Percentiles rank a stretch among this genome's conserved stretches.
Conservation (phyloP, 2,797 vertebrate species). For the Rhinogobio ventralis region DNA sequence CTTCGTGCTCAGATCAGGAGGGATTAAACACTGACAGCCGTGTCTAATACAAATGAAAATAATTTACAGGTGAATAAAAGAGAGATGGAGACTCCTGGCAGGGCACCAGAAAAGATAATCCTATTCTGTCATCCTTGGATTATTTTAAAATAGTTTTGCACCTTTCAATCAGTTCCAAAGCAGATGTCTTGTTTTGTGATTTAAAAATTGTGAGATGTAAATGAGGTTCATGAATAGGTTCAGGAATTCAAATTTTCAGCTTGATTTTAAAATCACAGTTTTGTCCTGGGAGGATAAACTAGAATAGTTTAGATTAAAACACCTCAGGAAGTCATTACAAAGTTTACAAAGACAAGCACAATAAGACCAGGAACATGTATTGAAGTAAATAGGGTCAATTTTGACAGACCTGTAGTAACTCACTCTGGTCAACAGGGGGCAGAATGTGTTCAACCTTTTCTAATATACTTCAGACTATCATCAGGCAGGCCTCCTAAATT, state of each 20-base stretch:
- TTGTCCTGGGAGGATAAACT: slow-evolving; percentile 9
- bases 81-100: slow-evolving; percentile 60
- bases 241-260: slow-evolving; percentile 1
- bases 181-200: slow-evolving; percentile 23
- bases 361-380: neutral
- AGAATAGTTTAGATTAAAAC: neutral
- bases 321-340: neutral
- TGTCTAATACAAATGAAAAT: slow-evolving; percentile 79
- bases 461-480: neutral
- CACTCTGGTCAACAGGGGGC: slow-evolving; percentile 69
- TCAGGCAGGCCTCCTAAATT: neutral
- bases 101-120: slow-evolving; percentile 42
- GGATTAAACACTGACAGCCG: slow-evolving; percentile 75
- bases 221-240: slow-evolving; percentile 8
- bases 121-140: slow-evolving; percentile 45
- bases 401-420: slow-evolving; percentile 8
- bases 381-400: neutral
- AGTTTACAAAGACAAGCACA: neutral
- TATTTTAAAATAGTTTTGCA: slow-evolving; percentile 49
- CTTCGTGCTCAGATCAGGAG: slow-evolving; percentile 67
- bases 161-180: slow-evolving; percentile 41
- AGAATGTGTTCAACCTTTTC: slow-evolving; percentile 46
- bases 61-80: slow-evolving; percentile 71
- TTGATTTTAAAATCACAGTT: slow-evolving; percentile 9
- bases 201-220: slow-evolving; percentile 3